phyloP scores from a whole-genome alignment of 2,797 vertebrate genomes.

The Sebastes vulpes region DNA sequence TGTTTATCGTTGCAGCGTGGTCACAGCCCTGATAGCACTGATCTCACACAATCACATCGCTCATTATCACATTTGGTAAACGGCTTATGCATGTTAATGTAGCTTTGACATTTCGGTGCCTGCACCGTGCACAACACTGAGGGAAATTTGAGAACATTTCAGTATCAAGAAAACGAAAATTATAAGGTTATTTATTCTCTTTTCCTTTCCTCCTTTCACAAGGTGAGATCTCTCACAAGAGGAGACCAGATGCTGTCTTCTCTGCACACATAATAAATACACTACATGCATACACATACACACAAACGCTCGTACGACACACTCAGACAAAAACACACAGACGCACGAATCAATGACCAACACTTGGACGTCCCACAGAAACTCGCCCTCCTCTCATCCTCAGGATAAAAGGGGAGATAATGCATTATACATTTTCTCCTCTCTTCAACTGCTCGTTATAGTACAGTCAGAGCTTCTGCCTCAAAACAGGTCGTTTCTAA shows the following conservation, averaged over 20 bases:
- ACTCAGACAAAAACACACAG: slow-evolving; percentile 46
- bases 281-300: background rate
- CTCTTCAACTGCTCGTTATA: slow-evolving; percentile 71
- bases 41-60: slow-evolving; percentile 57
- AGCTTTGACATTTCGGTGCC: background rate
- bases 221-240: slow-evolving; percentile 9
- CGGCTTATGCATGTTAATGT: slow-evolving; percentile 34
- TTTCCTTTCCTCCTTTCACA: slow-evolving; percentile 5
- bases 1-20: slow-evolving; percentile 52
- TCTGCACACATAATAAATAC: slow-evolving; percentile 7
- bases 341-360: slow-evolving; percentile 67
- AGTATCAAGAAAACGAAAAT: background rate
- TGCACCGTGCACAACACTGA: background rate
- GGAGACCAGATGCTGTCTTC: slow-evolving; percentile 3
- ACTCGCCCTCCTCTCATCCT: slow-evolving; percentile 70
- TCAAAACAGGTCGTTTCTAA: slow-evolving; percentile 64
- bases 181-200: background rate
- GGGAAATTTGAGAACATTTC: background rate
- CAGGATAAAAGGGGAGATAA: slow-evolving; percentile 69
- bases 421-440: slow-evolving; percentile 70
- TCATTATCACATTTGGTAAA: slow-evolving; percentile 54
- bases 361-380: slow-evolving; percentile 77
- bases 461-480: slow-evolving; percentile 53
- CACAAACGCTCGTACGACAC: background rate
- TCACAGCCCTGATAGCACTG: slow-evolving; percentile 44